Percentiles rank a stretch among this genome's conserved stretches.
These are phyloP conservation scores for Phasianus colchicus DNA, from an alignment of 2,113 vertebrate genomes.

Conservation along the genomic window DNA sequence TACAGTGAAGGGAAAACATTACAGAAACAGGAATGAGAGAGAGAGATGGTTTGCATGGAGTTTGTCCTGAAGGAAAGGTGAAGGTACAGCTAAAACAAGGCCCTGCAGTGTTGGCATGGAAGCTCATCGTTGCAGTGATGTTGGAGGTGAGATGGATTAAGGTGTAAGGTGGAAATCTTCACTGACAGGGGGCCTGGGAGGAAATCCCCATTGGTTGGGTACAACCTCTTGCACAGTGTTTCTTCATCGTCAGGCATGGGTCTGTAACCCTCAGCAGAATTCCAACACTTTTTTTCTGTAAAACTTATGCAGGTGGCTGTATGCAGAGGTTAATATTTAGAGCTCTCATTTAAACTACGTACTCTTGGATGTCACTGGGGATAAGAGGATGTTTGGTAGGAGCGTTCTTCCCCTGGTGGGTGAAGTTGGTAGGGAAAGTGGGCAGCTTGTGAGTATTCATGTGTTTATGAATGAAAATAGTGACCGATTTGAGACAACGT, in stretches of 20 bases:
- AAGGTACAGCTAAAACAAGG: neutral
- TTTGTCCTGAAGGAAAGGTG: neutral
- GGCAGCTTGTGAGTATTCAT: neutral
- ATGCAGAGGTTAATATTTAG: neutral
- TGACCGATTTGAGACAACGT: conserved; percentile 47
- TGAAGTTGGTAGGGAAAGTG: neutral
- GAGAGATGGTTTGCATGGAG: neutral
- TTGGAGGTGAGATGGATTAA: neutral
- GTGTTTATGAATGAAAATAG: conserved; percentile 41
- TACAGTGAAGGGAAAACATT: neutral
- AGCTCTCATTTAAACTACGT: neutral
- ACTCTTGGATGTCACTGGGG: neutral
- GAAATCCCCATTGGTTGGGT: neutral
- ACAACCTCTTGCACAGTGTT: neutral
- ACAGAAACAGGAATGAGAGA: neutral
- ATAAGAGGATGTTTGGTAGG: neutral
- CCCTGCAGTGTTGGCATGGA: neutral
- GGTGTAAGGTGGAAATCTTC: neutral
- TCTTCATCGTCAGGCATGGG: neutral
- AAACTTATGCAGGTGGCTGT: neutral
- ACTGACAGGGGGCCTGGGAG: rapidly evolving
- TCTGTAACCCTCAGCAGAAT: neutral
- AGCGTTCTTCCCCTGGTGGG: neutral
- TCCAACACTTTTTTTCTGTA: rapidly evolving
- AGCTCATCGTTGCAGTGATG: neutral